Conservation (phyloP, 2,113 vertebrate species). For the Girardinichthys multiradiatus region DNA sequence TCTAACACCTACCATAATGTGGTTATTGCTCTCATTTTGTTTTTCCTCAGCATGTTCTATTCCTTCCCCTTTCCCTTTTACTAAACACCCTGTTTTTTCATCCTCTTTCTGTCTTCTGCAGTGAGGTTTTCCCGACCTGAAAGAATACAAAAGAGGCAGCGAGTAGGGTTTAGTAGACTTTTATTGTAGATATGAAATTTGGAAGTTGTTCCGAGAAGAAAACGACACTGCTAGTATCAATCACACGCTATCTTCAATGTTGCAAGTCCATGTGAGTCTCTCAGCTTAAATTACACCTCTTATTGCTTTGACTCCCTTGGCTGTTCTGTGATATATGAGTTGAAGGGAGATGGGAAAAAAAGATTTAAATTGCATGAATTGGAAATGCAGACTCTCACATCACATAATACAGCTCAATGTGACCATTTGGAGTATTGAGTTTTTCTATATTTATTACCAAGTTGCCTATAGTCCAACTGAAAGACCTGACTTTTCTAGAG, state of each 20-base stretch:
- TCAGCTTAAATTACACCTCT: constrained; percentile 7
- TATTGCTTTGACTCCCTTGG: constrained; percentile 7
- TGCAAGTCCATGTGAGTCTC: constrained; percentile 12
- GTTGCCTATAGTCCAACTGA: not conserved
- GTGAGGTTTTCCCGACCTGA: not conserved
- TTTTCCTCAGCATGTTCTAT: not conserved
- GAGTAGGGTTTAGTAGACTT: too few species aligned
- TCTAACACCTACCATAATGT: not conserved
- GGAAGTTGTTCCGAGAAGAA: constrained; percentile 32
- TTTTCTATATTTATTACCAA: not conserved
- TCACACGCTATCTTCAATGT: constrained; percentile 35
- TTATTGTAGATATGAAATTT: not conserved
- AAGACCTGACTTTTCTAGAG: not conserved
- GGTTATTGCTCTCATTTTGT: constrained; percentile 2
- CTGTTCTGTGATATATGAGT: not conserved
- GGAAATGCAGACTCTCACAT: not conserved
- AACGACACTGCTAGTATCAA: constrained; percentile 49
- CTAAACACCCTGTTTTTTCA: constrained; percentile 6
- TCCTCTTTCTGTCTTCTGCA: not conserved
- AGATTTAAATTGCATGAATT: constrained; percentile 8
- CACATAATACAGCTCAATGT: not conserved
- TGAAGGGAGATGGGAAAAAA: not conserved
- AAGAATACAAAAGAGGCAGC: not conserved
- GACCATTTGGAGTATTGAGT: not conserved
- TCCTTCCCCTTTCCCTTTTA: constrained; percentile 4